Evolutionary conservation across 2,888 invertebrate species (phyloP).

Genomic region (Mayetiola destructor): DNA sequence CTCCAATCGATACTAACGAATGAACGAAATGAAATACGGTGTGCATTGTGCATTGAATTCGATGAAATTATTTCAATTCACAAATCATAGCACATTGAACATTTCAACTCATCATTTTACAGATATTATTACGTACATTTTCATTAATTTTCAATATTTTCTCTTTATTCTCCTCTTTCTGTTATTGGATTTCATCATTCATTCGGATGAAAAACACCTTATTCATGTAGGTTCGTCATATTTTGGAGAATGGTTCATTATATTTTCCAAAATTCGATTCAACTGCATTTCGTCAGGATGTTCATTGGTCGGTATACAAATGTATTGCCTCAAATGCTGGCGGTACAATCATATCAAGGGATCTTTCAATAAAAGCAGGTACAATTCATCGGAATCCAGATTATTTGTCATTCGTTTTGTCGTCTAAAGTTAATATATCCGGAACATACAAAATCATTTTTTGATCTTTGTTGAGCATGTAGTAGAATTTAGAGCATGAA

Average conservation of each 20-base stretch:
- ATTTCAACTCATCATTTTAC: too few relatives aligned
- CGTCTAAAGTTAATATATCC: not conserved
- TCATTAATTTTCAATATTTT: not conserved
- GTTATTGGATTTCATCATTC: too few relatives aligned
- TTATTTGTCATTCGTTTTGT: not conserved
- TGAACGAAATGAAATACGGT: too few relatives aligned
- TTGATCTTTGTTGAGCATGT: too few relatives aligned
- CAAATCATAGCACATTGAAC: too few relatives aligned
- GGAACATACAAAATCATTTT: too few relatives aligned
- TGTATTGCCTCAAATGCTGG: conserved; percentile 39
- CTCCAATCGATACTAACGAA: too few relatives aligned
- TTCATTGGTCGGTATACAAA: conserved; percentile 41
- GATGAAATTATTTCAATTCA: too few relatives aligned
- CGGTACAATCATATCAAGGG: conserved; percentile 39
- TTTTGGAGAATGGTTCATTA: conserved; percentile 40
- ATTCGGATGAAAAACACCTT: too few relatives aligned
- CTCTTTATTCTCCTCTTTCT: not conserved
- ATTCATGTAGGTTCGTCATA: conserved; percentile 40
- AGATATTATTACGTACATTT: not conserved
- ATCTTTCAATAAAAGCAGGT: conserved; percentile 40
- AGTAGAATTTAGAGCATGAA: too few relatives aligned
- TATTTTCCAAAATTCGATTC: conserved; percentile 42
- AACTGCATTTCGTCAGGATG: conserved; percentile 42
- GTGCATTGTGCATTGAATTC: too few relatives aligned
- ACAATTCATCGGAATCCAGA: too few relatives aligned